A percentile compares a stretch with the other conserved stretches of the same genome.
These are phyloP conservation scores for Scleropages formosus DNA, from an alignment of 2,797 vertebrate genomes.

Conservation along the genomic window DNA sequence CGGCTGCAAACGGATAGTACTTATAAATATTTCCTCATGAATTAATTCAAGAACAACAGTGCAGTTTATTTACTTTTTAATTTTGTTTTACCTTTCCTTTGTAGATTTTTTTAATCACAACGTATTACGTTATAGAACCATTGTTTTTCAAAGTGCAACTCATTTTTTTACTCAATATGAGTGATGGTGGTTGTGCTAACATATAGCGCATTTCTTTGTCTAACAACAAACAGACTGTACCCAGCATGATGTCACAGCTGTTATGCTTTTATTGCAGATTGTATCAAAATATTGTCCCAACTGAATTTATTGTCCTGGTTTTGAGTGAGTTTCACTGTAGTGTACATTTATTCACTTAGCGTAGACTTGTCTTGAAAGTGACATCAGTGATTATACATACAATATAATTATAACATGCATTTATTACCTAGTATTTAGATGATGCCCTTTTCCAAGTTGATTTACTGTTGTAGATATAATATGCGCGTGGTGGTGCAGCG, in stretches of 20 bases:
- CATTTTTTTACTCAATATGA: background rate
- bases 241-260: background rate
- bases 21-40: background rate
- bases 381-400: too few species aligned
- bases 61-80: too few species aligned
- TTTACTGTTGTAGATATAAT: too few species aligned
- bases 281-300: background rate
- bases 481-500: too few species aligned
- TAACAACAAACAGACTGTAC: background rate
- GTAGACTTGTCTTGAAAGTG: too few species aligned
- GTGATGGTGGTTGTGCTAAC: background rate
- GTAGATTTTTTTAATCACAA: background rate
- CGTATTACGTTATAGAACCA: background rate
- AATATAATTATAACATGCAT: too few species aligned
- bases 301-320: too few species aligned
- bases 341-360: too few species aligned
- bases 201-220: background rate
- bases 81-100: too few species aligned
- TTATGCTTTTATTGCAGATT: slow-evolving; percentile 1
- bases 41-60: slow-evolving; percentile 19
- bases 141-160: background rate
- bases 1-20: background rate
- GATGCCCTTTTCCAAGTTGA: too few species aligned
- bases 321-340: too few species aligned
- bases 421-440: too few species aligned